Evolutionary conservation across 2,888 invertebrate genomes (phyloP), one percentile per base, ranked within the genome.

Genomic region (Graphium colonna): DNA sequence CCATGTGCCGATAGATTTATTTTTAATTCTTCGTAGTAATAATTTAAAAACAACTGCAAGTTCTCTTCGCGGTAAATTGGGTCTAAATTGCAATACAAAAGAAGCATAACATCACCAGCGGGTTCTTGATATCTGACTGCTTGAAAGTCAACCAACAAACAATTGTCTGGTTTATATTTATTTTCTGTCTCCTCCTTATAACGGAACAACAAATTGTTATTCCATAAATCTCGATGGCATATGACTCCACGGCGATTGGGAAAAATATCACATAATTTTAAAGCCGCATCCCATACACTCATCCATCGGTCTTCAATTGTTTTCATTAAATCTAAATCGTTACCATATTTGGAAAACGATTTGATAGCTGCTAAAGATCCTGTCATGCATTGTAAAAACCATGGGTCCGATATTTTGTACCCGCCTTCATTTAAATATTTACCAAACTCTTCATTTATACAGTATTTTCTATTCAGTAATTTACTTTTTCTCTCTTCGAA

Each of bases 121-220:
- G 93, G 92, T 0, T 94, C 93, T 12, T 91, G 91, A 67, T 92
- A 94, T 18, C 92, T 86, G 0, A 91, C 79, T 46, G 94, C 82
- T 75, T 95, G 95, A 65, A 92, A 95, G 73, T 95, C 95, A 1
- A 95, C 91, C 8, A 95, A 69, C 28, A 92, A 69, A 60, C 93
- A 93, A 21, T 92, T 89, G 1, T 91, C 79, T 0, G 92, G 91
- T 28, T 68, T 69, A 0, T 77, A 62, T 0, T 70, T 59, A 13
- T 76, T 58, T 43, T 62, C 62, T 5, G 47, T 55, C 17, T 61
- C 26, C 10, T 58, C 59, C 42, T 66, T 65, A 52, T 89, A 90
- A 59, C 76, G 83, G 61, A 93, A 93, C 79, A 93, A 82, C 7
- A 93, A 69, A 65, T 93, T 93, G 62, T 93, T 93, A 40, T 90